Evolutionary conservation across 2,113 vertebrate genomes (phyloP).

Genomic region (Thalassarche chlororhynchos): DNA sequence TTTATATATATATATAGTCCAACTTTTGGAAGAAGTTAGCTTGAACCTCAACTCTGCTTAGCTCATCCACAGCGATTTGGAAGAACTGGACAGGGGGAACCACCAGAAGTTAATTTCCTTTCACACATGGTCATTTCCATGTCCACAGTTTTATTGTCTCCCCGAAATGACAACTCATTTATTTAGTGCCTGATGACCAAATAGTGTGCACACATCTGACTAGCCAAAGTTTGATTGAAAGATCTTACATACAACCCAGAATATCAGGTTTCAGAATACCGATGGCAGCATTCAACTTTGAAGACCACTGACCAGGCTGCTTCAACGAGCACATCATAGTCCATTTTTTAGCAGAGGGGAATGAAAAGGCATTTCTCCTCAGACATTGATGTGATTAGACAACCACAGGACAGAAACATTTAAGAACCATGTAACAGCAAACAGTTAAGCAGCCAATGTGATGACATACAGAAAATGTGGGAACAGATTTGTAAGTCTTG

Average conservation of each 20-base stretch:
- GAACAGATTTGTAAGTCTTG: neutral
- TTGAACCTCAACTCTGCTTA: neutral
- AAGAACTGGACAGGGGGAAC: neutral
- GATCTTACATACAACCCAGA: neutral
- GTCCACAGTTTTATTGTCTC: neutral
- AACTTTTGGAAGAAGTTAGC: neutral
- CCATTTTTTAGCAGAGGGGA: neutral
- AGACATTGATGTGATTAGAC: neutral
- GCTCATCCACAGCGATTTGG: neutral
- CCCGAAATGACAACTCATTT: neutral
- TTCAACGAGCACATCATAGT: neutral
- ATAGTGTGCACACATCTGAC: neutral
- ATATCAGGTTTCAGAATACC: neutral
- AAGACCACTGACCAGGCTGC: neutral
- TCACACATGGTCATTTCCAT: neutral
- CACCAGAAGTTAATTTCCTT: neutral
- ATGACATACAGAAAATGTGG: neutral
- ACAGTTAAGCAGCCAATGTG: accelerated
- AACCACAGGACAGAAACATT: neutral
- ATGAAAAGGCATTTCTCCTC: neutral
- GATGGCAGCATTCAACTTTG: neutral
- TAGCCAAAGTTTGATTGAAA: neutral
- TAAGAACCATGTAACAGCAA: neutral
- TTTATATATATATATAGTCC: no score
- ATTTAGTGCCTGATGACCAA: neutral